Percentiles rank a stretch among this genome's conserved stretches.
Evolutionary conservation across 1,140 invertebrate species (phyloP).

Genomic region (Samia ricini): DNA sequence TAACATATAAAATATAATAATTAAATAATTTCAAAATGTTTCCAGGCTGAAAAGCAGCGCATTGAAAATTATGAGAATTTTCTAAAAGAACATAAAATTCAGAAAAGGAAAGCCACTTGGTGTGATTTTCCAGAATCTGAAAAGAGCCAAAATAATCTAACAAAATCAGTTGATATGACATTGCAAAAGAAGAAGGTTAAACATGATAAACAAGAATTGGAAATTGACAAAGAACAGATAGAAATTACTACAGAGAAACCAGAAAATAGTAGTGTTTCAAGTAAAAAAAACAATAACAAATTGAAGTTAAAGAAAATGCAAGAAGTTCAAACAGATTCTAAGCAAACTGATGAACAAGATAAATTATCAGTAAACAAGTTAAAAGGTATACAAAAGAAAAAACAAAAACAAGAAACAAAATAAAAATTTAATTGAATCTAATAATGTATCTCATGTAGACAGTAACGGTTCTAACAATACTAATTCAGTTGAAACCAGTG

Average conservation of each 20-base stretch:
- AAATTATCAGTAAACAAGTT: background rate
- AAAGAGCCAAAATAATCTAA: conserved; percentile 13
- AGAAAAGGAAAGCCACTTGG: conserved; percentile 73
- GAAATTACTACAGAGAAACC: background rate
- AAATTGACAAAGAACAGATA: background rate
- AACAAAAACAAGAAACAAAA: conserved; percentile 4
- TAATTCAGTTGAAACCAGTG: background rate
- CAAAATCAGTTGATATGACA: background rate
- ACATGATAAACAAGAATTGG: conserved; percentile 4
- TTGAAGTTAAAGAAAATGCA: background rate
- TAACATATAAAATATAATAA: background rate
- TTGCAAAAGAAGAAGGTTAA: conserved; percentile 22
- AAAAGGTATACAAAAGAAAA: background rate
- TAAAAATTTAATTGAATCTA: background rate
- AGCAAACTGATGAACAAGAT: background rate
- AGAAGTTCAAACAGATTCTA: background rate
- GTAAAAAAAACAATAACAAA: background rate
- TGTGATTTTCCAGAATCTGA: conserved; percentile 73
- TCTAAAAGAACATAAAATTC: conserved; percentile 73
- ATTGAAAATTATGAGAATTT: conserved; percentile 78
- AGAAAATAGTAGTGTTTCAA: background rate
- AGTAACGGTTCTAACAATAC: background rate
- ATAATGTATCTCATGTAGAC: background rate
- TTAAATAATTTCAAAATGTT: conserved; percentile 27
- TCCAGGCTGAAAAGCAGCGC: conserved; percentile 71